Conservation (phyloP, 2,797 vertebrate genomes). For the Spondyliosoma cantharus region DNA sequence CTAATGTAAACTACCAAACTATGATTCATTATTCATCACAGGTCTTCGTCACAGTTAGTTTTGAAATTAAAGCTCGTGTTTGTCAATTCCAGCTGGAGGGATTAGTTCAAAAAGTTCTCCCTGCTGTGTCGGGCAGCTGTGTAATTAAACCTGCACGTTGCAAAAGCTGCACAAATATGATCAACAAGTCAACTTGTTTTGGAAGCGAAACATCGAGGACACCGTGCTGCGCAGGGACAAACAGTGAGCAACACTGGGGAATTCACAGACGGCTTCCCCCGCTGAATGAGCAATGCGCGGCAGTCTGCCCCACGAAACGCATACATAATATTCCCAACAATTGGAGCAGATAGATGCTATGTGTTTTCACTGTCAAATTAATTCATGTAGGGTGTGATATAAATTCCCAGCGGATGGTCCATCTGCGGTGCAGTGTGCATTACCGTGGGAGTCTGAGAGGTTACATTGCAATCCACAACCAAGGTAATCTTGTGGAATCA, state of each 20-base stretch:
- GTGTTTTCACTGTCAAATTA: conserved; percentile 68
- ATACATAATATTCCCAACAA: conserved; percentile 71
- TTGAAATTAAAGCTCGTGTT: neutral
- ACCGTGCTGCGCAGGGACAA: neutral
- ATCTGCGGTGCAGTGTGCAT: conserved; percentile 56
- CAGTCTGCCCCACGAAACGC: conserved; percentile 41
- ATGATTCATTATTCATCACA: neutral
- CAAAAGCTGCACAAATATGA: conserved; percentile 5
- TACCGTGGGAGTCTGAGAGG: conserved; percentile 26
- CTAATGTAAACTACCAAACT: neutral
- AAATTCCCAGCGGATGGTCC: conserved; percentile 55
- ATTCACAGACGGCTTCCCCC: conserved; percentile 30
- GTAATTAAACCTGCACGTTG: neutral
- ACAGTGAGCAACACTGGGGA: neutral
- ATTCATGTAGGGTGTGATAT: conserved; percentile 63
- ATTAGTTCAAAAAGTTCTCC: conserved; percentile 4
- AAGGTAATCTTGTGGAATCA: conserved; percentile 37
- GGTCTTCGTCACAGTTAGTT: too few relatives aligned
- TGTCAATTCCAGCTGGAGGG: neutral
- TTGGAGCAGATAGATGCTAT: conserved; percentile 62
- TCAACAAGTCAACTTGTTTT: conserved; percentile 8
- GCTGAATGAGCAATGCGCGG: conserved; percentile 42
- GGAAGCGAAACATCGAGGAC: conserved; percentile 7
- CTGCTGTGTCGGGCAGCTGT: neutral
- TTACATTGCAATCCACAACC: conserved; percentile 16